A percentile compares a stretch with the other conserved stretches of the same genome.
Evolutionary conservation across 2,888 invertebrate genomes (phyloP).

Genomic region (Chloroclystis v-ata): DNA sequence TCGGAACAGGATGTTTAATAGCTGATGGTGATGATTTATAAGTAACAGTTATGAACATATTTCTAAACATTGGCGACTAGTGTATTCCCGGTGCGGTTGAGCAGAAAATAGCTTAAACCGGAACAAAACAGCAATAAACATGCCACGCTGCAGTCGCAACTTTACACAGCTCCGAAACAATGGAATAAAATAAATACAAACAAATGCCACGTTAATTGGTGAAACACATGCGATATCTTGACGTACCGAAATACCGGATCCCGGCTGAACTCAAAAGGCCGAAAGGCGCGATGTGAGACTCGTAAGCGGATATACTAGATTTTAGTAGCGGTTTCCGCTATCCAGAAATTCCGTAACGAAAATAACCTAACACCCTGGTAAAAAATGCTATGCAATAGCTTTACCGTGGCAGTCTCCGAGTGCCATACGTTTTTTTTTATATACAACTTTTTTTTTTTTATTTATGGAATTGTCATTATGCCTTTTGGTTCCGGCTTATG

Average conservation of each 20-base stretch:
- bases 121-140: slow-evolving; percentile 5
- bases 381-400: no score
- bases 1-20: no score
- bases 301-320: background rate
- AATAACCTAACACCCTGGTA: no score
- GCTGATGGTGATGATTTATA: no score
- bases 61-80: background rate
- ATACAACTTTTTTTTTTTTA: no score
- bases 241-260: slow-evolving; percentile 22
- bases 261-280: no score
- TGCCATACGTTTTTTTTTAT: no score
- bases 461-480: no score
- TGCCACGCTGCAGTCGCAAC: background rate
- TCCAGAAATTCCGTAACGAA: no score
- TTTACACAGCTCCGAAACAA: slow-evolving; percentile 9
- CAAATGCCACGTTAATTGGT: slow-evolving; percentile 27
- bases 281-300: background rate
- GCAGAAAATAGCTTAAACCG: background rate
- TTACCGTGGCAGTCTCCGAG: no score
- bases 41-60: background rate
- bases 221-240: slow-evolving; percentile 22
- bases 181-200: slow-evolving; percentile 24
- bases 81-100: background rate
- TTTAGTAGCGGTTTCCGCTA: no score
- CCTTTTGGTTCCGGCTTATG: no score